Base-by-base conservation (phyloP, 2,888 invertebrate species). In the Hecatera dysodea region DNA sequence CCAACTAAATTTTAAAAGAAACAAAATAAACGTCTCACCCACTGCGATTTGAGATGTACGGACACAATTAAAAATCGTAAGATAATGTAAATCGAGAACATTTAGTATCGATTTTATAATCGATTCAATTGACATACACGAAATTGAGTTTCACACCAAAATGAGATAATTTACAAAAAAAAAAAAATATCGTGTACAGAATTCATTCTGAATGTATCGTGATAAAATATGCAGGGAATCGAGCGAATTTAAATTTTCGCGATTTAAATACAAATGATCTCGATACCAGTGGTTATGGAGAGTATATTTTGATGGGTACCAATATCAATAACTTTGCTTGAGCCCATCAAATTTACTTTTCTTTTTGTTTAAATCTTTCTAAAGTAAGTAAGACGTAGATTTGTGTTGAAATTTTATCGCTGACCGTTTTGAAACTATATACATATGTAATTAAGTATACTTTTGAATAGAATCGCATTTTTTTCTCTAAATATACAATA, bases 41-140 rank as follows among this genome's bases (percentile, higher is more conserved):
- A 67, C 65, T 57, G 59, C 61, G 72, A 52, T 79, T 84, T 78
- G 68, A 76, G 72, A 81, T 78, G 76, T 73, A 76, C 57, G 57
- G 46, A 72, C 66, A 82, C 78, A 82, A 88, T 88, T 86, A 88
- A 88, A 83, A 86, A 69, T 72, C 74, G 73, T 90, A 82, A 89
- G 86, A 88, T 90, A 91, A 90, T 89, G 90, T 86, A 87, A 90
- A 90, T 90, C 85, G 87, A 86, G 86, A 81, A 78, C 86, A 84
- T 90, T 88, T 86, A 82, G 86, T 87, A 85, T 80, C 82, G 82
- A 86, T 82, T 90, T 90, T 88, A 89, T 82, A 88, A 86, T 86
- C 89, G 86, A 86, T 85, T 75, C 83, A 83, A 88, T 86, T 89
- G 90, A 89, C 89, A 88, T 86, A 76, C 77, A 72, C 84, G 72